Evolutionary conservation across 1,140 invertebrate species (phyloP), one percentile per base, ranked within the genome.

Genomic region (Teleogryllus occipitalis): DNA sequence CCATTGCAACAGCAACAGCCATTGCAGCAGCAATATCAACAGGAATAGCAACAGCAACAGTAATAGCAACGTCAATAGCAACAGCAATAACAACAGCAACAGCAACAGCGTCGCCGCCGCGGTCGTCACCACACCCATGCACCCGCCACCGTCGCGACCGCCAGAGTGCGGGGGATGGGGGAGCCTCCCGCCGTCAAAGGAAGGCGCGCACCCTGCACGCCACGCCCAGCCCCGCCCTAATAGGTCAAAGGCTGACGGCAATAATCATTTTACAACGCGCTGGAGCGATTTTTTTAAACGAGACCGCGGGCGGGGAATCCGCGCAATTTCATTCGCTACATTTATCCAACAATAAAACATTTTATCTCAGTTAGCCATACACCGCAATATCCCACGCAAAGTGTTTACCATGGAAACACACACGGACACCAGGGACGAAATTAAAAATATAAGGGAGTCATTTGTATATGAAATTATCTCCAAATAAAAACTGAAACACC

Each of bases 391-490:
- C 54, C 54, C 54, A 65, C 10, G 10, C 10, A 65, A 65, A 18
- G 10, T 14, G 10, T 18, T 10, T 18, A 65, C 54, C 10, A 65
- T 65, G 18, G 18, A 65, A 65, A 65, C 10, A 18, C 54, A 65
- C 54, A 65, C 18, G 18, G 10, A 65, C 54, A 2, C 10, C 10
- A 18, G 54, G 54, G 18, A 65, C 18, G 54, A 65, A 65, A 65
- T 65, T 65, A 65, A 65, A 65, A 65, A 65, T 65, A 65, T 65
- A 65, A 65, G 54, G 18, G 54, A 65, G 18, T 65, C 18, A 65
- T 65, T 65, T 65, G 54, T 65, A 65, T 65, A 65, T 65, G 54
- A 65, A 65, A 65, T 65, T 65, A 65, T 65, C 54, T 65, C 54
- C 10, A 7, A 65, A 65, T 65, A 65, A 65, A 65, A 65, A 65